phyloP scores from a whole-genome alignment of 2,113 vertebrate species.

The Festucalex cinctus region DNA sequence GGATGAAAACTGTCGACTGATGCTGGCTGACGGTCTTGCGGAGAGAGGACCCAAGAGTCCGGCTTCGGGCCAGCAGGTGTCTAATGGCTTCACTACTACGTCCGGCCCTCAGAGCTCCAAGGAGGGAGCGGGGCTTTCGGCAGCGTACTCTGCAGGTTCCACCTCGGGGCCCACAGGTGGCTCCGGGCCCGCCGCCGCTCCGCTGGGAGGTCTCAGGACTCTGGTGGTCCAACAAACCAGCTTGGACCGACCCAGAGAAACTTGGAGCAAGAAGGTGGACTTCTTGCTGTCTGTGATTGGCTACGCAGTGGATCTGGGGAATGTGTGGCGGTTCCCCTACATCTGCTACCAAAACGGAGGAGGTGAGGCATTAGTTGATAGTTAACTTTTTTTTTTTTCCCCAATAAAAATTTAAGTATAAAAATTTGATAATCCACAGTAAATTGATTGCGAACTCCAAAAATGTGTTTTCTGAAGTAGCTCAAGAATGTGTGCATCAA shows the following conservation, averaged over 20 bases:
- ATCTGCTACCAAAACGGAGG: conserved; percentile 98
- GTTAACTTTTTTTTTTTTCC: background rate
- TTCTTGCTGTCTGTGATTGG: conserved; percentile 96
- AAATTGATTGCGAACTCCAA: background rate
- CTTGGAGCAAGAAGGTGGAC: conserved; percentile 97
- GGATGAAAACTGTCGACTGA: conserved; percentile 74
- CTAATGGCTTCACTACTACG: conserved; percentile 83
- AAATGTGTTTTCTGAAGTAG: background rate
- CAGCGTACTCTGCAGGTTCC: conserved; percentile 28
- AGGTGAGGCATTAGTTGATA: conserved; percentile 78
- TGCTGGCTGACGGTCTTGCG: conserved; percentile 57
- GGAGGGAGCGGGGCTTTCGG: conserved; percentile 48
- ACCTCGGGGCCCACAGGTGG: conserved; percentile 24
- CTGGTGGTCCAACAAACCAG: conserved; percentile 82
- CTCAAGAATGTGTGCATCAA: background rate
- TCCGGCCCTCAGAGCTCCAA: conserved; percentile 74
- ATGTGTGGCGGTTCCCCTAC: conserved; percentile 97
- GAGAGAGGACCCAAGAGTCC: conserved; percentile 66
- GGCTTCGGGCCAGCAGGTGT: conserved; percentile 73
- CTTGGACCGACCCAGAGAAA: conserved; percentile 81
- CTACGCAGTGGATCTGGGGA: conserved; percentile 95
- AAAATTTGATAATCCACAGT: background rate
- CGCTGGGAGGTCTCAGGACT: conserved; percentile 62
- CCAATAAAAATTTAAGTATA: background rate
- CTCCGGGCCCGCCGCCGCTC: conserved; percentile 19